Evolutionary conservation across 2,888 invertebrate species (phyloP), one percentile per base, ranked within the genome.

Genomic region (Saturnia japonica): DNA sequence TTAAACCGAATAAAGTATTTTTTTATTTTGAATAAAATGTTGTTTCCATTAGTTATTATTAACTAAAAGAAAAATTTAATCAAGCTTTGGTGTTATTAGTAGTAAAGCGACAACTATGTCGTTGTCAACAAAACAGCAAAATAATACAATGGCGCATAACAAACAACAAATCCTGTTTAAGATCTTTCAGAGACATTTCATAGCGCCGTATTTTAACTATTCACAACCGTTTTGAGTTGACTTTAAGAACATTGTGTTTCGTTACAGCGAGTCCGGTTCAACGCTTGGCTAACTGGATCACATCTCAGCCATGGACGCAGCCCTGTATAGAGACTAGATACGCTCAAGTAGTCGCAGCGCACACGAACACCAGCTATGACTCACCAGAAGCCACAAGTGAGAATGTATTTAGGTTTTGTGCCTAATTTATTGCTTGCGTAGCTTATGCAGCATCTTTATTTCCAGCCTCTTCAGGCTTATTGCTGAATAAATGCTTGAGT

Each of bases 311-410:
- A 0, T 85, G 80, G 82, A 78, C 83, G 1, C 80, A 82, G 73
- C 86, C 88, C 11, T 93, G 93, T 79, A 84, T 92, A 54, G 89
- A 91, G 82, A 79, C 85, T 1, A 75, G 88, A 1, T 91, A 91
- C 85, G 71, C 80, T 0, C 79, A 82, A 66, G 80, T 89, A 47
- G 82, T 91, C 0, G 79, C 78, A 0, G 76, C 78, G 0, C 88
- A 90, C 75, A 80, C 84, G 47, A 84, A 91, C 79, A 86, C 86
- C 68, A 88, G 85, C 78, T 90, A 85, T 45, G 86, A 87, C 3
- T 76, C 89, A 0, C 74, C 80, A 0, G 82, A 85, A 2, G 74
- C 87, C 0, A 77, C 75, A 72, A 88, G 92, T 93, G 54, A 88
- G 89, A 14, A 60, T 28, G 19, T n/a, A 6, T 16, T 47, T 47